Percentiles rank a stretch among this genome's conserved stretches.
phyloP scores from a whole-genome alignment of 1,140 invertebrate genomes.

The Drosophila obscura region DNA sequence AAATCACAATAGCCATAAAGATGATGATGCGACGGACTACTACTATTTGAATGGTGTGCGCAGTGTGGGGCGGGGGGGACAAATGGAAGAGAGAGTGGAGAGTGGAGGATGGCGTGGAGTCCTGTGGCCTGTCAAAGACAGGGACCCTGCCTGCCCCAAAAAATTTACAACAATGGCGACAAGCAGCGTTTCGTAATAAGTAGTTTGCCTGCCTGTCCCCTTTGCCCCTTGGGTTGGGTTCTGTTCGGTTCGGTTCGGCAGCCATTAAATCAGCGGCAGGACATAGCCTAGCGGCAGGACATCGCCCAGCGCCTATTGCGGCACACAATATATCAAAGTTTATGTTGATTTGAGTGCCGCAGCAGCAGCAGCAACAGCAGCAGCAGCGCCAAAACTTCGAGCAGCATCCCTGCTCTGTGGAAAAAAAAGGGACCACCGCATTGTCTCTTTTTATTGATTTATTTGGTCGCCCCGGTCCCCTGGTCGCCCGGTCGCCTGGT shows the following conservation, averaged over 20 bases:
- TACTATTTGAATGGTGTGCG: constrained; percentile 71
- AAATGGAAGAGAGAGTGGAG: not conserved
- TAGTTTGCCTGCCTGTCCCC: constrained; percentile 44
- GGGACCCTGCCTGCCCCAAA: constrained; percentile 17
- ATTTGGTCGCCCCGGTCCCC: constrained; percentile 41
- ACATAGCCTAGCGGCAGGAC: constrained; percentile 64
- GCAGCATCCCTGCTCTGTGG: not conserved
- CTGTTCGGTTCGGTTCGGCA: constrained; percentile 5
- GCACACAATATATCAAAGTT: constrained; percentile 82
- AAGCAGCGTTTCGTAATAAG: constrained; percentile 75
- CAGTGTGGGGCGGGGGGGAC: not conserved
- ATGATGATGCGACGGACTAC: constrained; percentile 69
- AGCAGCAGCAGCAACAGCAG: constrained; percentile 29
- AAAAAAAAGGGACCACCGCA: constrained; percentile 8
- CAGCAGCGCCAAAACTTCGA: constrained; percentile 21
- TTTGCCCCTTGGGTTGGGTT: constrained; percentile 29
- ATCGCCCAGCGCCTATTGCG: constrained; percentile 62
- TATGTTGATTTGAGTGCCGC: constrained; percentile 81
- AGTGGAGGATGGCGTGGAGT: not conserved
- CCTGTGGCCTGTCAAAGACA: constrained; percentile 67
- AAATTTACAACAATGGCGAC: constrained; percentile 79
- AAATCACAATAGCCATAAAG: constrained; percentile 81
- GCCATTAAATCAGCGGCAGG: constrained; percentile 79
- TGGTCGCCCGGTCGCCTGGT: constrained; percentile 1
- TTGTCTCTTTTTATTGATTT: constrained; percentile 53